These are phyloP conservation scores for Vireo altiloquus DNA, from an alignment of 2,113 vertebrate genomes.

Conservation along the genomic window DNA sequence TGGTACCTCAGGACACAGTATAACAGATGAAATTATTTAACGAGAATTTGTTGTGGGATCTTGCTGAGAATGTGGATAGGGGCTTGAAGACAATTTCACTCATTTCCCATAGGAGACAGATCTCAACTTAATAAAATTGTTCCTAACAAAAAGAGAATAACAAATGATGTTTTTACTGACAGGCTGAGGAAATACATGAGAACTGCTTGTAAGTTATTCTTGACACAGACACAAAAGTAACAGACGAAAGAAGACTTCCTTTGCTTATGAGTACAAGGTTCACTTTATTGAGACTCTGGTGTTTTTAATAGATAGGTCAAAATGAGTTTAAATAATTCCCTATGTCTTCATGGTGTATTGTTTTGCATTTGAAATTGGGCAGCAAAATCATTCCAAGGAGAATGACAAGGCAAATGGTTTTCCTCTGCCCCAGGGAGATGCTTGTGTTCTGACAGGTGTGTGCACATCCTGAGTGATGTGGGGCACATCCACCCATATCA, in stretches of 20 bases:
- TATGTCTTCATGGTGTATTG: not conserved
- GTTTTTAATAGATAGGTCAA: not conserved
- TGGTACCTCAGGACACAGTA: not conserved
- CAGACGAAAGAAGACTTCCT: not conserved
- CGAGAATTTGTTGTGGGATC: not conserved
- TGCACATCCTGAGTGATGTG: not conserved
- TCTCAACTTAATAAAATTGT: not conserved
- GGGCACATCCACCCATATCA: not conserved
- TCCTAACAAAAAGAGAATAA: slow-evolving; percentile 4
- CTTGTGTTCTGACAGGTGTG: not conserved
- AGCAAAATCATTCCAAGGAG: not conserved
- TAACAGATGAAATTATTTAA: not conserved
- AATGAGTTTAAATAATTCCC: not conserved
- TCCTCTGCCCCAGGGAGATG: not conserved
- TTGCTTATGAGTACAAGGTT: not conserved
- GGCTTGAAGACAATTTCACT: not conserved
- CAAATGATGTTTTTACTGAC: not conserved
- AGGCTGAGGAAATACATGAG: not conserved
- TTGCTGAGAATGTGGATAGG: not conserved
- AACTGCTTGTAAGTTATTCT: not conserved
- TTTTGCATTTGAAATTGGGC: not conserved
- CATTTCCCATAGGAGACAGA: not conserved
- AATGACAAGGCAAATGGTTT: not conserved
- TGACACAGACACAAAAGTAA: slow-evolving; percentile 5
- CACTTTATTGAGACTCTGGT: not conserved